These are phyloP conservation scores for Phragmatobia fuliginosa DNA, from an alignment of 2,888 invertebrate genomes.

Conservation along the genomic window DNA sequence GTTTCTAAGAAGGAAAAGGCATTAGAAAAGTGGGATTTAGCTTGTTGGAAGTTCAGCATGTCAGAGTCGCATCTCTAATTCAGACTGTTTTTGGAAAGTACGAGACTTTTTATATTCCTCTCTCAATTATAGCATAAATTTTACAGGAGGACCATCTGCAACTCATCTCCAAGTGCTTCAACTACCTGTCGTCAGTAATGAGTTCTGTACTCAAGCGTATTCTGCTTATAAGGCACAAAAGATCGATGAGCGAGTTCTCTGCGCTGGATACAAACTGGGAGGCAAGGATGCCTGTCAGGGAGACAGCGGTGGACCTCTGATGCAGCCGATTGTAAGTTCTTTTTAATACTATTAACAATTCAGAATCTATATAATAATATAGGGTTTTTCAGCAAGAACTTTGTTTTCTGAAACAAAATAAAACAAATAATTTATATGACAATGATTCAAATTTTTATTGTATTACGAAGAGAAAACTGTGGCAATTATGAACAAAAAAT, in stretches of 20 bases:
- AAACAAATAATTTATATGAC: too few species aligned
- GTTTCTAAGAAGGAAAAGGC: too few species aligned
- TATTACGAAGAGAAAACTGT: too few species aligned
- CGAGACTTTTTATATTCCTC: too few species aligned
- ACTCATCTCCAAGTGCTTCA: constrained; percentile 89
- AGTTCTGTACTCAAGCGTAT: constrained; percentile 87
- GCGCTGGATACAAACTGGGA: constrained; percentile 89
- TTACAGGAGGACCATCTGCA: constrained; percentile 90
- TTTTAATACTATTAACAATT: background rate
- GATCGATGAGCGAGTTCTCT: constrained; percentile 88
- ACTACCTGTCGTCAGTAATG: constrained; percentile 89
- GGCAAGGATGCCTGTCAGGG: constrained; percentile 92
- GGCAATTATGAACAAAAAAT: too few species aligned
- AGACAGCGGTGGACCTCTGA: constrained; percentile 94
- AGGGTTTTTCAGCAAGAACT: too few species aligned
- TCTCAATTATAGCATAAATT: background rate
- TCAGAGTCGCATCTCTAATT: background rate
- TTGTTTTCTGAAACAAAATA: too few species aligned
- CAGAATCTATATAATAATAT: too few species aligned
- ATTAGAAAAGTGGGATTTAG: background rate
- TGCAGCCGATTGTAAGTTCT: constrained; percentile 84
- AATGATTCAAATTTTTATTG: too few species aligned
- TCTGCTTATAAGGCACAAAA: constrained; percentile 79
- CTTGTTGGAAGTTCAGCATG: background rate
- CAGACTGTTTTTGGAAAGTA: too few species aligned